These are phyloP conservation scores for Hystrix cristata DNA, from an alignment of 2,113 vertebrate genomes.

Conservation along the genomic window DNA sequence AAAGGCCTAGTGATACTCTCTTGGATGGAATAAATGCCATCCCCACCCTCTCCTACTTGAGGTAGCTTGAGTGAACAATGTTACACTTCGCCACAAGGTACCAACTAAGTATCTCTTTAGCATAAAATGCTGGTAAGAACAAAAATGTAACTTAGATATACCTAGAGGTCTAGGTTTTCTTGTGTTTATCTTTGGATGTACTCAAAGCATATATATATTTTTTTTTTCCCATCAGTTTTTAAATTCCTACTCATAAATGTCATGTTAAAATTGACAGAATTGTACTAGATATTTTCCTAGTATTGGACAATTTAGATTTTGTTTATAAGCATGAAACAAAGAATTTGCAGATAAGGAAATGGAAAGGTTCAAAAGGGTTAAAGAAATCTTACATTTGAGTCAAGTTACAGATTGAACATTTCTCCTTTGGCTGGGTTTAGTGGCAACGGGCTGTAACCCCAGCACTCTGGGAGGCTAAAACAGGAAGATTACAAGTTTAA, in stretches of 20 bases:
- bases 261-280: not conserved
- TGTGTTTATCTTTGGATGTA: not conserved
- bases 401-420: not conserved
- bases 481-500: not conserved
- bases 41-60: not conserved
- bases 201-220: not conserved
- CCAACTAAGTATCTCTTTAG: not conserved
- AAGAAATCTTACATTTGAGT: not conserved
- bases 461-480: not conserved
- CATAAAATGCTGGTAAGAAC: not conserved
- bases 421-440: not conserved
- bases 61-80: not conserved
- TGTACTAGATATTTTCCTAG: slow-evolving; percentile 1
- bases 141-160: not conserved
- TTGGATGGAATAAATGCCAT: not conserved
- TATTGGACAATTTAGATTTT: slow-evolving; percentile 40
- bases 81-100: not conserved
- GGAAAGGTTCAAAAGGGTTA: not conserved
- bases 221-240: not conserved
- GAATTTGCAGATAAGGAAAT: slow-evolving; percentile 15
- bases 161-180: not conserved
- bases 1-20: not conserved
- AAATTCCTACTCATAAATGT: not conserved
- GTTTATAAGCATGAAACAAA: not conserved
- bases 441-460: not conserved